Percentiles rank a stretch among this genome's conserved stretches.
Conservation (phyloP, 2,797 vertebrate genomes). For the Taeniopygia guttata region DNA sequence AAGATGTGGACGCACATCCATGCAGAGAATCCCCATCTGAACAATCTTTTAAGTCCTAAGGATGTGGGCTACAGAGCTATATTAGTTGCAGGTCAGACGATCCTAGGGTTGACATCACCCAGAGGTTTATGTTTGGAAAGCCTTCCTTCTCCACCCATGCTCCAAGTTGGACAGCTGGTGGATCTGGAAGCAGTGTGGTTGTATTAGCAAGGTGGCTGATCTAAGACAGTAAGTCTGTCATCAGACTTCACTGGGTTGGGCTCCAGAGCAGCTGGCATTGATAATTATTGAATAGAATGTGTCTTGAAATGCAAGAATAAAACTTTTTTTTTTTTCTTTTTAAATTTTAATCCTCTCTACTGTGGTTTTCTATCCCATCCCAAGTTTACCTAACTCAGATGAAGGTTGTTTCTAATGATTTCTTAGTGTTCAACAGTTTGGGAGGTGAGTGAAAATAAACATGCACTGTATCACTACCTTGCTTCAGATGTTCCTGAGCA, state of each 20-base stretch:
- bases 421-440: neutral
- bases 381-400: neutral
- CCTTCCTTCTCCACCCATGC: neutral
- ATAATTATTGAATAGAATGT: neutral
- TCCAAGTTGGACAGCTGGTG: neutral
- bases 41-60: neutral
- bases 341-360: neutral
- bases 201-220: neutral
- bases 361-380: neutral
- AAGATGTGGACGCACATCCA: accelerated
- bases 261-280: neutral
- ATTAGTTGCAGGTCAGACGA: neutral
- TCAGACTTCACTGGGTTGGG: neutral
- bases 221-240: neutral
- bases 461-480: neutral
- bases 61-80: neutral
- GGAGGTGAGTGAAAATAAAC: neutral
- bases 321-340: no score
- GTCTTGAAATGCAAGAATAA: neutral
- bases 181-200: neutral
- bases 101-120: neutral
- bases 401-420: neutral
- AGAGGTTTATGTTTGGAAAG: neutral
- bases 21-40: neutral
- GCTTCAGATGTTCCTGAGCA: neutral